Percentiles rank a stretch among this genome's conserved stretches.
Evolutionary conservation across 2,888 invertebrate genomes (phyloP).

Genomic region (Eupsilia transversa): DNA sequence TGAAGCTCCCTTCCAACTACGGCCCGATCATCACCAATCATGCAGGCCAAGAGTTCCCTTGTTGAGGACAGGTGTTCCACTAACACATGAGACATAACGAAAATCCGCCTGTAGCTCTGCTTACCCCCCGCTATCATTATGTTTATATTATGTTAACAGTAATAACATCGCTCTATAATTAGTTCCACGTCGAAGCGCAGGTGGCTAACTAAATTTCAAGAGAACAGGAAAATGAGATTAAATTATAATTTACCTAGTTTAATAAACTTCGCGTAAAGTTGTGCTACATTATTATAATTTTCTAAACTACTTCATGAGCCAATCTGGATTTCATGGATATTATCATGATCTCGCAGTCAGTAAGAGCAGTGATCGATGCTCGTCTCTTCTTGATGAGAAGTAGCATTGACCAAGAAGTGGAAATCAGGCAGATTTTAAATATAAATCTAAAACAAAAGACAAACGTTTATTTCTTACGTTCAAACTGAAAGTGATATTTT

Average conservation of each 20-base stretch:
- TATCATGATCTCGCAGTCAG: neutral
- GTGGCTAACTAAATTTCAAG: slow-evolving; percentile 13
- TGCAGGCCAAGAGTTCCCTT: no score
- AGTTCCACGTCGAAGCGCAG: slow-evolving; percentile 6
- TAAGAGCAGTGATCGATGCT: no score
- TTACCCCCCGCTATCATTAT: neutral
- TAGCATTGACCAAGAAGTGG: neutral
- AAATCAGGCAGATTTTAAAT: neutral
- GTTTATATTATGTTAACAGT: neutral
- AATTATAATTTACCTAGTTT: slow-evolving; percentile 25
- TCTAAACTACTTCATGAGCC: neutral
- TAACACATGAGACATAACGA: neutral
- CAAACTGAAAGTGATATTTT: neutral
- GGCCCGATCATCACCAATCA: no score
- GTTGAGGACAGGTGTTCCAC: neutral
- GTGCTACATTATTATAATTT: neutral
- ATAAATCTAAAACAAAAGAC: neutral
- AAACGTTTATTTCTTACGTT: neutral
- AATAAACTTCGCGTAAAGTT: slow-evolving; percentile 13
- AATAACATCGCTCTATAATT: slow-evolving; percentile 4
- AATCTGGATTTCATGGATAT: neutral
- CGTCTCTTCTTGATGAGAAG: neutral
- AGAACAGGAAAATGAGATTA: slow-evolving; percentile 4
- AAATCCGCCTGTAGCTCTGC: neutral
- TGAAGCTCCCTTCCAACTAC: no score